Conservation (phyloP, 1,140 invertebrate genomes). For the Drosophila simulans region DNA sequence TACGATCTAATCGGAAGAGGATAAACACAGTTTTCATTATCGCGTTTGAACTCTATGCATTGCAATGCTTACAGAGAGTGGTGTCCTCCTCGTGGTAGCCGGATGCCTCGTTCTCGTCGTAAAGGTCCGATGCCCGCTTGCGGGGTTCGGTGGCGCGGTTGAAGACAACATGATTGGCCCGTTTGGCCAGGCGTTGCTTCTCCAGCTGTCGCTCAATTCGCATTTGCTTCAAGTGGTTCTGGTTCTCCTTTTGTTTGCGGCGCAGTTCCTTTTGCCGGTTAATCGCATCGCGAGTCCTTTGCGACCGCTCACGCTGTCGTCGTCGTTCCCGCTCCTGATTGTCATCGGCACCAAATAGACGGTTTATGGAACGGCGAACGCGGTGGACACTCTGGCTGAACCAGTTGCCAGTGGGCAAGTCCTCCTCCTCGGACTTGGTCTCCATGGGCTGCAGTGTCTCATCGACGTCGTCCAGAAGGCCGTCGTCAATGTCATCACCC, state of each 20-base stretch:
- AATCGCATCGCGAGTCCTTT: neutral
- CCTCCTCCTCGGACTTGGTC: conserved; percentile 9
- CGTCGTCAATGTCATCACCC: conserved; percentile 1
- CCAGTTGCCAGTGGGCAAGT: conserved; percentile 45
- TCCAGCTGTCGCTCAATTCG: conserved; percentile 10
- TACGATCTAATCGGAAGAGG: conserved; percentile 39
- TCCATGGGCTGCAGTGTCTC: conserved; percentile 9
- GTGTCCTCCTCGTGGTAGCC: conserved; percentile 46
- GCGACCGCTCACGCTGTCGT: neutral
- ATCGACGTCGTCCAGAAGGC: conserved; percentile 19
- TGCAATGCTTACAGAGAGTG: conserved; percentile 26
- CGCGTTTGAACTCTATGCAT: no score
- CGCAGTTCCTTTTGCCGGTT: conserved; percentile 29
- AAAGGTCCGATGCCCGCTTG: conserved; percentile 40
- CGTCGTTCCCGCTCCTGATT: neutral
- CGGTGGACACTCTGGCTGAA: conserved; percentile 57
- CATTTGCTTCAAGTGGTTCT: conserved; percentile 2
- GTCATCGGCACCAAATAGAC: conserved; percentile 58
- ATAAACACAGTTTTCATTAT: neutral
- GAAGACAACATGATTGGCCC: conserved; percentile 9
- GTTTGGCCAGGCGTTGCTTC: conserved; percentile 19
- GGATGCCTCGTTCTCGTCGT: conserved; percentile 50
- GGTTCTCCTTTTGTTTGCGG: neutral
- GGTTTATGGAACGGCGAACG: conserved; percentile 68
- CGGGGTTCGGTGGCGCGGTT: conserved; percentile 11